phyloP scores from a whole-genome alignment of 2,888 invertebrate genomes.

The Cephus pulcher region DNA sequence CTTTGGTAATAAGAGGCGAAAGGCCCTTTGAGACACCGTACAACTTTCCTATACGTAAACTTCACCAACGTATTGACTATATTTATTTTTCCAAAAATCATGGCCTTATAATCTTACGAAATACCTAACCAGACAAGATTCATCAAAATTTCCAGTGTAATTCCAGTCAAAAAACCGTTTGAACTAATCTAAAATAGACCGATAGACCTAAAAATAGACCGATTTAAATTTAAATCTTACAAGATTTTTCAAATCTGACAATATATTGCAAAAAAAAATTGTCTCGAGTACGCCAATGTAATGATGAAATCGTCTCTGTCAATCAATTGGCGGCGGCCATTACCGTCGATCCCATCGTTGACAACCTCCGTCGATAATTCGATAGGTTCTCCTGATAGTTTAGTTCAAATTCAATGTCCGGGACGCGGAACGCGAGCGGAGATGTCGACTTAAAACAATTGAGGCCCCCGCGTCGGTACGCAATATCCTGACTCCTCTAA shows the following conservation, averaged over 20 bases:
- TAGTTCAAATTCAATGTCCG: slow-evolving; percentile 66
- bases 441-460: slow-evolving; percentile 67
- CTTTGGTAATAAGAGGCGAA: slow-evolving; percentile 36
- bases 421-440: slow-evolving; percentile 41
- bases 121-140: background rate
- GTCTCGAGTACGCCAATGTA: too few relatives aligned
- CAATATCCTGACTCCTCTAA: slow-evolving; percentile 66
- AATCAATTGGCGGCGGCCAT: background rate
- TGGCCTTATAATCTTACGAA: background rate
- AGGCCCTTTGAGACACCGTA: background rate
- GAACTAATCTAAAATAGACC: too few relatives aligned
- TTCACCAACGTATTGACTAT: background rate
- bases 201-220: too few relatives aligned
- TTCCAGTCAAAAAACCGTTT: too few relatives aligned
- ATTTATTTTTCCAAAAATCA: background rate
- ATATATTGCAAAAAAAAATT: too few relatives aligned
- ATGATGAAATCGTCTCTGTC: background rate
- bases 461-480: slow-evolving; percentile 56
- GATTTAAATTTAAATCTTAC: too few relatives aligned
- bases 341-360: background rate
- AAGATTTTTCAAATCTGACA: too few relatives aligned
- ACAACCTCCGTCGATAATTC: slow-evolving; percentile 47
- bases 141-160: too few relatives aligned
- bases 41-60: background rate
- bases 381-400: slow-evolving; percentile 59